A percentile compares a stretch with the other conserved stretches of the same genome.
Evolutionary conservation across 2,888 invertebrate species (phyloP).

Genomic region (Oxycera nigricornis): DNA sequence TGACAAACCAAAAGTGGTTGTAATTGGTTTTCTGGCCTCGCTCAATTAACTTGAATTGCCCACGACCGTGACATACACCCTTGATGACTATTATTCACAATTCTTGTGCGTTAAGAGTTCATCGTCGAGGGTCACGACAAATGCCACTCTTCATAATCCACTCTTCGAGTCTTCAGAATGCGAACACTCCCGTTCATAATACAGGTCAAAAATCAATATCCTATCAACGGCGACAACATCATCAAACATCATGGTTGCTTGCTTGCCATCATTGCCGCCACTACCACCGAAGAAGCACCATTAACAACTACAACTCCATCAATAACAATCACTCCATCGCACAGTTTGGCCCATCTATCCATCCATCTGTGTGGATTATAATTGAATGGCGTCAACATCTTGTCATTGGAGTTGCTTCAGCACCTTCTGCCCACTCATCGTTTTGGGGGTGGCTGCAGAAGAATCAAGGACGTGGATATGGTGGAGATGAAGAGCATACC

Average conservation of each 20-base stretch:
- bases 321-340: not conserved
- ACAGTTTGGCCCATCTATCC: not conserved
- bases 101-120: not conserved
- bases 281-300: not conserved
- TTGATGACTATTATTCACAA: slow-evolving; percentile 15
- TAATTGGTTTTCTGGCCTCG: not conserved
- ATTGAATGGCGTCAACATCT: slow-evolving; percentile 23
- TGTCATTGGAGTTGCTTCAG: slow-evolving; percentile 12
- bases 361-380: not conserved
- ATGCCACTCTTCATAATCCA: too few relatives aligned
- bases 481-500: too few relatives aligned
- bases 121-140: not conserved
- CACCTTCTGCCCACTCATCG: not conserved
- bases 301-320: not conserved
- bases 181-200: too few relatives aligned
- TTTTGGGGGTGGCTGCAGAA: too few relatives aligned
- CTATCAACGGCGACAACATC: not conserved
- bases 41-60: slow-evolving; percentile 10
- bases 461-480: too few relatives aligned
- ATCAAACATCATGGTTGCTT: not conserved
- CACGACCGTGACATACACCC: slow-evolving; percentile 12
- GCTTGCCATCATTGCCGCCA: too few relatives aligned
- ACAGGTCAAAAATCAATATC: slow-evolving; percentile 26
- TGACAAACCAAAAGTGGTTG: not conserved
- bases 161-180: too few relatives aligned